Evolutionary conservation across 2,113 vertebrate species (phyloP).

Genomic region (Onychostruthus taczanowskii): DNA sequence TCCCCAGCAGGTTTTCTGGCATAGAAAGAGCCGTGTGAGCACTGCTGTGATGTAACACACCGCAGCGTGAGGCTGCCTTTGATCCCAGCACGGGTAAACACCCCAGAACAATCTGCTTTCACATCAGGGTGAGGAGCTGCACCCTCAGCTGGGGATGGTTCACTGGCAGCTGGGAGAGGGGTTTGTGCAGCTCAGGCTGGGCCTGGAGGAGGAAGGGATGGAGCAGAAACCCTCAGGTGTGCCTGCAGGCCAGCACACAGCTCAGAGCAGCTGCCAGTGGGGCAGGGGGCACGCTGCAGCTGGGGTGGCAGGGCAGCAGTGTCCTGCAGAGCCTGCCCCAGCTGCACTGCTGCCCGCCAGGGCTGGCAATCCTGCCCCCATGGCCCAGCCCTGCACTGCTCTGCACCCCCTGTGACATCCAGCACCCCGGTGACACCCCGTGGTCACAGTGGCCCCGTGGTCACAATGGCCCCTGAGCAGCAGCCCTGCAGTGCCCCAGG

Average conservation of each 20-base stretch:
- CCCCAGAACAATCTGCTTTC: neutral
- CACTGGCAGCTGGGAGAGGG: neutral
- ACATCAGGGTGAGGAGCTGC: neutral
- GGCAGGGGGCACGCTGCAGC: accelerated
- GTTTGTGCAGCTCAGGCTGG: neutral
- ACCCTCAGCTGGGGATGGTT: neutral
- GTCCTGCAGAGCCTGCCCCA: neutral
- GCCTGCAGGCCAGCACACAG: neutral
- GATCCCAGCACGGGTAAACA: neutral
- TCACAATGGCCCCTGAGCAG: neutral
- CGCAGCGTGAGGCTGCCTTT: neutral
- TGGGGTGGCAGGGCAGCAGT: neutral
- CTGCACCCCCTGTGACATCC: neutral
- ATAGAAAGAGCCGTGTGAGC: neutral
- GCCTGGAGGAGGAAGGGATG: neutral
- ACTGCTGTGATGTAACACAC: neutral
- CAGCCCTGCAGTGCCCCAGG: neutral
- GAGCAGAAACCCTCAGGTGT: neutral
- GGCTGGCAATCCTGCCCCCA: neutral
- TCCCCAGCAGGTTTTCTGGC: neutral
- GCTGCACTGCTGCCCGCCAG: neutral
- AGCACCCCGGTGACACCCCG: neutral
- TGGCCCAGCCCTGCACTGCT: accelerated
- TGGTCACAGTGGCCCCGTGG: neutral
- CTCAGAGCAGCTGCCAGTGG: neutral